Evolutionary conservation across 2,888 invertebrate genomes (phyloP).

Genomic region (Yponomeuta sedellus): DNA sequence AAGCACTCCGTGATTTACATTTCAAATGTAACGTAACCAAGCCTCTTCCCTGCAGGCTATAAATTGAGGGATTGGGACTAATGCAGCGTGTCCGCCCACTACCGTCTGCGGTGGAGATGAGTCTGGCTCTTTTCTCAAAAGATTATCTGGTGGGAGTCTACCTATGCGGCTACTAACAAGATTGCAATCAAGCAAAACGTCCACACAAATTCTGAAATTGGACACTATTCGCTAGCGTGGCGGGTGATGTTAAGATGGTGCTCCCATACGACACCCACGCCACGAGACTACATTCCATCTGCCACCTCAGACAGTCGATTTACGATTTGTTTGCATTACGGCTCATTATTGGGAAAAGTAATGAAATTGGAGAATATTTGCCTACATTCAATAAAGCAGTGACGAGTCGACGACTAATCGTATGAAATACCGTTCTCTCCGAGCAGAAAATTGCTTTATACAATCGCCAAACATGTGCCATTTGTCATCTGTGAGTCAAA

Average conservation of each 20-base stretch:
- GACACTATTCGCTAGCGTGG: not conserved
- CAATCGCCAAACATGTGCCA: not conserved
- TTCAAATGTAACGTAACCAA: constrained; percentile 27
- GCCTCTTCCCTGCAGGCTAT: constrained; percentile 30
- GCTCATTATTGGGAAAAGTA: not conserved
- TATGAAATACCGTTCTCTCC: not conserved
- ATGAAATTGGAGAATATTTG: not conserved
- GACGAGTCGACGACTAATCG: not conserved
- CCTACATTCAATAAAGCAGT: not conserved
- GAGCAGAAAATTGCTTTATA: not conserved
- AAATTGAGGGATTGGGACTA: constrained; percentile 50
- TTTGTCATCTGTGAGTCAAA: not conserved
- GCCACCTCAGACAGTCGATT: not conserved
- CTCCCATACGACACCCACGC: constrained; percentile 6
- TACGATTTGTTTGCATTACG: not conserved
- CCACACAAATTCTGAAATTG: not conserved
- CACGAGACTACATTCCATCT: not conserved
- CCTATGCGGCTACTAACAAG: not conserved
- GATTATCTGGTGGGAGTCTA: not conserved
- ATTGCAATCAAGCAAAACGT: not conserved
- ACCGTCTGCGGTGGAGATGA: not conserved
- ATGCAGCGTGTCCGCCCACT: constrained; percentile 39
- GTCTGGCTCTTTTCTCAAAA: not conserved
- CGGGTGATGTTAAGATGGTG: not conserved
- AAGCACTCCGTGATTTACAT: constrained; percentile 17